Base-by-base conservation (phyloP, 2,888 invertebrate species). In the Ditula angustiorana region DNA sequence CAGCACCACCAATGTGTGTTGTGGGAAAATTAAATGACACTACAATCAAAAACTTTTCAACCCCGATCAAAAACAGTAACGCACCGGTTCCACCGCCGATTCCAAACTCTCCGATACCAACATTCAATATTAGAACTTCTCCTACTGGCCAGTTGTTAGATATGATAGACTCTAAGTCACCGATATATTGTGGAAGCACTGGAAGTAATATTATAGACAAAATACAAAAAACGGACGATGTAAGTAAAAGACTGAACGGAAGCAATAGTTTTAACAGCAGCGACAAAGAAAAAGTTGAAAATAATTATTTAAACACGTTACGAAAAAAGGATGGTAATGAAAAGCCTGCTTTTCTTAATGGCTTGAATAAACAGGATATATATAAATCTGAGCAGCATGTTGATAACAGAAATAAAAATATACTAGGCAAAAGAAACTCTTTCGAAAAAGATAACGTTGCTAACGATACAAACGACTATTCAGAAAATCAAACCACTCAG, bases 21-120 rank as follows among this genome's bases (percentile, higher is more conserved):
- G 60, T 70, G 24, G 66, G 70, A 13, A 70, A 71, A 19, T 60
- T 57, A 35, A 33, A 57, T 23, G 62, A 44, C 19, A 52, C 67
- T 44, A 56, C 67, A 8, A 63, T 30, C 60, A 64, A 28, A 68
- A 72, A 65, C 73, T 71, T 55, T 66, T 74, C 55, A 8, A 52
- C 44, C 19, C 65, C 41, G 4, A 44, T 44, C 33, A 69, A 71
- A 61, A 83, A 82, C 49, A 78, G 79, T 33, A 78, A 79, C 59
- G 75, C 79, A 21, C 83, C 87, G 28, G 69, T 86, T 56, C 91
- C 91, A 13, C 91, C 91, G 13, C 91, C 90, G 21, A 81, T 90
- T 63, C 92, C 91, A 7, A 88, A 77, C 67, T 81, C 89, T 47
- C 92, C 88, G 33, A 81, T 92, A 62, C 91, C 92, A 47, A 82